phyloP scores from a whole-genome alignment of 2,113 vertebrate species.

The Mustela nigripes region DNA sequence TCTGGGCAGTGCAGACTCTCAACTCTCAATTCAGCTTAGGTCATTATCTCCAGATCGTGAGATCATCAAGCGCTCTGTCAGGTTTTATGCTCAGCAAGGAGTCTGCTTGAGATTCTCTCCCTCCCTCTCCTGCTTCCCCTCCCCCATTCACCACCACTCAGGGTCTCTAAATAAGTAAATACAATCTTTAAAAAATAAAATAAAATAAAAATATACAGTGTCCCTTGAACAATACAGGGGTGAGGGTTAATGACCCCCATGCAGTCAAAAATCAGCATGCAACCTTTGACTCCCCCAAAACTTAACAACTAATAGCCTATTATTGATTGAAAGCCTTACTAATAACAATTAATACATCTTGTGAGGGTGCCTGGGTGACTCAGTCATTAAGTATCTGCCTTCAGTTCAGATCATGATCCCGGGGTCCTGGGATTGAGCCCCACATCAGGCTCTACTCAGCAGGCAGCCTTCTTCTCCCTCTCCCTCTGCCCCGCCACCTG shows the following conservation, averaged over 20 bases:
- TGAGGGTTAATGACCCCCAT: neutral
- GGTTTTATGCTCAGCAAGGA: neutral
- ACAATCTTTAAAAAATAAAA: neutral
- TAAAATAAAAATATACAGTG: neutral
- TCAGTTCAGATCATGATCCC: no score
- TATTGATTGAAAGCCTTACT: neutral
- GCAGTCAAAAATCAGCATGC: neutral
- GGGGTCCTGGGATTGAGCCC: no score
- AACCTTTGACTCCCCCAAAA: neutral
- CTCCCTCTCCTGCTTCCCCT: neutral
- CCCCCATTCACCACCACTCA: neutral
- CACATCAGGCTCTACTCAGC: no score
- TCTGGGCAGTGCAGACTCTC: no score
- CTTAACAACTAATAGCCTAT: neutral
- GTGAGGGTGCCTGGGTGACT: no score
- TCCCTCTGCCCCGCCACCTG: no score
- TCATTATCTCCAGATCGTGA: neutral
- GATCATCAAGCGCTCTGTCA: neutral
- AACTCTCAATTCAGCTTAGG: no score
- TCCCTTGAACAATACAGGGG: neutral
- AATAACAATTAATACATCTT: neutral
- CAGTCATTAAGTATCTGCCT: no score
- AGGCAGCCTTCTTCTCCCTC: no score
- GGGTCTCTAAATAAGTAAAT: neutral
- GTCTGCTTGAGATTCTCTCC: neutral